A percentile compares a stretch with the other conserved stretches of the same genome.
These are phyloP conservation scores for Eunapius fragilis DNA, from an alignment of 37 sponge, comb jelly and placozoan genomes.

Conservation along the genomic window DNA sequence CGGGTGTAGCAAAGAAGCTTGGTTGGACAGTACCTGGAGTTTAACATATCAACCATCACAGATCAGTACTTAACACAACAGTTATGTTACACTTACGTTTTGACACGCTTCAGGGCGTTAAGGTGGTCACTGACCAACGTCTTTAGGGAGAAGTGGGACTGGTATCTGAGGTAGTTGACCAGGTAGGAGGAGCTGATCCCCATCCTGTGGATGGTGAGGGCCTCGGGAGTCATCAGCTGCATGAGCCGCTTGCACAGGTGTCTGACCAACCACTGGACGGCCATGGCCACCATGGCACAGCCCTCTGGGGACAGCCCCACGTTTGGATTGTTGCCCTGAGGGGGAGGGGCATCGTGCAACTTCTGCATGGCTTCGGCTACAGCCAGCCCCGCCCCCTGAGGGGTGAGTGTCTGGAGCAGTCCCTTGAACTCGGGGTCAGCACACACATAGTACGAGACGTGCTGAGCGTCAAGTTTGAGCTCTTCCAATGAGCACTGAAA, in stretches of 20 bases:
- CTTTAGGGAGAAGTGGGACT: slow-evolving; percentile 84
- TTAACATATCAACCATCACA: neutral
- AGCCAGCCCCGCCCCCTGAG: slow-evolving; percentile 14
- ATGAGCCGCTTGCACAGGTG: slow-evolving; percentile 62
- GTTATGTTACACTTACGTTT: neutral
- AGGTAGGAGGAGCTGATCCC: slow-evolving; percentile 62
- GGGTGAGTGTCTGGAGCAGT: slow-evolving; percentile 17
- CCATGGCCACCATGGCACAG: slow-evolving; percentile 41
- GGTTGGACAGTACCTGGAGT: slow-evolving; percentile 17
- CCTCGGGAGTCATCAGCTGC: slow-evolving; percentile 82
- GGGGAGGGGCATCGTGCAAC: slow-evolving; percentile 6
- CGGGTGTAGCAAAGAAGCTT: slow-evolving; percentile 82
- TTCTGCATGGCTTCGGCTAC: slow-evolving; percentile 30
- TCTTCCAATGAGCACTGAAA: slow-evolving; percentile 50
- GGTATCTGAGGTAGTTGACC: slow-evolving; percentile 74
- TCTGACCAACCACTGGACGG: slow-evolving; percentile 68
- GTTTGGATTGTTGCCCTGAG: neutral
- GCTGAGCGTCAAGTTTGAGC: slow-evolving; percentile 21
- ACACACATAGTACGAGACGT: slow-evolving; percentile 23
- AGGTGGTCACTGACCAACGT: slow-evolving; percentile 45
- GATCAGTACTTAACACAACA: neutral
- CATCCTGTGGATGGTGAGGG: slow-evolving; percentile 49
- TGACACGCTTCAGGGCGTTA: neutral
- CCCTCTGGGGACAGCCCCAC: slow-evolving; percentile 7
- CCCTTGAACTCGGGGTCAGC: slow-evolving; percentile 55